Base-by-base conservation (phyloP, 1,140 invertebrate species). In the Zaprionus kolodkinae region DNA sequence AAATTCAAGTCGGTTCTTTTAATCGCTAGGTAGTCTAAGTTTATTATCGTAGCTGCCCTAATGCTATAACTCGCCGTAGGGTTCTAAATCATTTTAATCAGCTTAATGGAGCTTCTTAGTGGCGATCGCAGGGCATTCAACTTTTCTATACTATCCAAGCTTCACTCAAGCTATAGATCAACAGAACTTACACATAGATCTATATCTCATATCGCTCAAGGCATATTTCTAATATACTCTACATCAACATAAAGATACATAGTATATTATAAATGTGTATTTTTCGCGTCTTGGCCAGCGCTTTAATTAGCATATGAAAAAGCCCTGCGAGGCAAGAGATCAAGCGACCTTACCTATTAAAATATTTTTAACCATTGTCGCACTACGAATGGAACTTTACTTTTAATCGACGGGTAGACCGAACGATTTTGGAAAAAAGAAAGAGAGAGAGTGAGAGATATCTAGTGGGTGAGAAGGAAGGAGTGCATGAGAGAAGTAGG, bases 81-180 rank as follows among this genome's bases (percentile, higher is more conserved):
- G 68, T 88, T 84, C 84, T 87, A 89, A 88, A 78, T 85, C 81
- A 81, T 74, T 75, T 72, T 63, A 66, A 65, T 40, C 27, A 69
- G 76, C 66, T 73, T 77, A 78, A 82, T 81, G 62, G 40, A 43
- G 35, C 7, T 48, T 55, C 79, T 66, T 45, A 55, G 40, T 52
- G 52, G 33, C 27, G 56, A 35, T n/a, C 67, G 66, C 75, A 67
- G 84, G 85, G 77, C 84, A 81, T 87, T 87, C 84, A 87, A 89
- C 84, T 85, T 89, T 68, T 54, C 35, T 38, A 48, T 54, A 45
- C 59, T 27, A 62, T 25, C 33, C 33, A 50, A 69, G 27, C 67
- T 11, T 36, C 11, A 15, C 30, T 9, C 30, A 13, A 40, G 10
- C 55, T 27, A 17, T 61, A 17, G 56, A 73, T 69, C 65, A 36